Percentiles rank a stretch among this genome's conserved stretches.
Evolutionary conservation across 2,797 vertebrate genomes (phyloP).

Genomic region (Anas flavirostris): DNA sequence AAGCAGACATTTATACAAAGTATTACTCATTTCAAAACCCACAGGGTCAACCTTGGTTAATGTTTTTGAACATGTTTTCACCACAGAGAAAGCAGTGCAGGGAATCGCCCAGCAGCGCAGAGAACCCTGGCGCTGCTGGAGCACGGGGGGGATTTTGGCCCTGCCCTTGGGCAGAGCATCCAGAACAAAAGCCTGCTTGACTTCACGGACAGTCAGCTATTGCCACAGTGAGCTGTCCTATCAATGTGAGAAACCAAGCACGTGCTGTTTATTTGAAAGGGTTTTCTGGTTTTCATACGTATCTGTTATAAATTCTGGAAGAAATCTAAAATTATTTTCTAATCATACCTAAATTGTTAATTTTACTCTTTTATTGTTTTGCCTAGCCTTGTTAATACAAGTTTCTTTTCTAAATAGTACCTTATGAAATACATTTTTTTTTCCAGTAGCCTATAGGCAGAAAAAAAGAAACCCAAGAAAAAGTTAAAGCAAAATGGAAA

Average conservation of each 20-base stretch:
- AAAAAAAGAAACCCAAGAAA: slow-evolving; percentile 74
- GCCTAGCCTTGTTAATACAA: slow-evolving; percentile 72
- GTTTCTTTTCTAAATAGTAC: slow-evolving; percentile 50
- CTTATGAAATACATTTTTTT: slow-evolving; percentile 40
- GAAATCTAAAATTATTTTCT: neutral
- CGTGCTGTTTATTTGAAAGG: neutral
- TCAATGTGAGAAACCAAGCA: neutral
- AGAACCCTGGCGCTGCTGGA: neutral
- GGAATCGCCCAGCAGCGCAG: no score
- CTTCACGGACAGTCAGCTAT: neutral
- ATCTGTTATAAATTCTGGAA: neutral
- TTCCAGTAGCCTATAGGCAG: neutral
- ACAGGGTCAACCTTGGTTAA: neutral
- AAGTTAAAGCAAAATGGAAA: slow-evolving; percentile 82
- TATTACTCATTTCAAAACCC: neutral
- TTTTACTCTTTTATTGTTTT: slow-evolving; percentile 41
- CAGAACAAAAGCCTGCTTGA: neutral
- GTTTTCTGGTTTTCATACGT: neutral
- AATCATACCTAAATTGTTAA: slow-evolving; percentile 49
- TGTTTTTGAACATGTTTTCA: neutral
- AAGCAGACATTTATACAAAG: neutral
- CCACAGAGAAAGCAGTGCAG: neutral
- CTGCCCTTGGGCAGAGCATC: neutral
- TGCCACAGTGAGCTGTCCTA: neutral
- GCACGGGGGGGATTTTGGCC: fast-evolving